Percentiles rank a stretch among this genome's conserved stretches.
Conservation (phyloP, 2,113 vertebrate genomes). For the Rhinoderma darwinii region DNA sequence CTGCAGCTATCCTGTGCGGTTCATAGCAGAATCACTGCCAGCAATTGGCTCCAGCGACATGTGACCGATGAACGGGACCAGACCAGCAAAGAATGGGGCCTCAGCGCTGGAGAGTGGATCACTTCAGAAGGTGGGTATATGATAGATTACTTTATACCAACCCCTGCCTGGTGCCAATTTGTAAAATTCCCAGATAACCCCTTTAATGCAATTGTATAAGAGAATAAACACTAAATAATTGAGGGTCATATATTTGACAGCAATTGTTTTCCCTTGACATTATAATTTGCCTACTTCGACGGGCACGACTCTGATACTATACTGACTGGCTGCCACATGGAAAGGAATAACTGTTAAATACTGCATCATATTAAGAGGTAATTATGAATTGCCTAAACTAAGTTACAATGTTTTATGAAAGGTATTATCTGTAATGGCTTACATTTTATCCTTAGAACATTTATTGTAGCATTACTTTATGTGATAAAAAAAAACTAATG, state of each 20-base stretch:
- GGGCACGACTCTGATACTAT: background rate
- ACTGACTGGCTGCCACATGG: background rate
- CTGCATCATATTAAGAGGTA: background rate
- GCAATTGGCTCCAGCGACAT: too few species aligned
- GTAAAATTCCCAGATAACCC: too few species aligned
- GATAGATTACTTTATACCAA: too few species aligned
- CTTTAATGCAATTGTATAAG: background rate
- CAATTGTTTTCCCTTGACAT: background rate
- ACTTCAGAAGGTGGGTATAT: too few species aligned
- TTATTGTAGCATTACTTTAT: constrained; percentile 18
- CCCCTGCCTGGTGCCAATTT: too few species aligned
- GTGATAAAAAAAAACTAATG: constrained; percentile 25
- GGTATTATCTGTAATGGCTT: constrained; percentile 15
- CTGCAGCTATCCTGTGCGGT: too few species aligned
- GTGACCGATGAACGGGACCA: too few species aligned
- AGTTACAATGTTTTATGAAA: constrained; percentile 22
- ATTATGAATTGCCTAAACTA: constrained; percentile 13
- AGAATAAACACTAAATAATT: background rate
- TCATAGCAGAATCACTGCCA: too few species aligned
- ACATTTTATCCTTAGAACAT: constrained; percentile 21
- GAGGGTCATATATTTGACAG: background rate
- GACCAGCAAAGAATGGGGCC: too few species aligned
- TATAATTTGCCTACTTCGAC: background rate
- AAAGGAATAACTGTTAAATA: background rate
- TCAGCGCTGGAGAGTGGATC: too few species aligned